A percentile compares a stretch with the other conserved stretches of the same genome.
Conservation (phyloP, 2,888 invertebrate genomes). For the Lymantria monacha region DNA sequence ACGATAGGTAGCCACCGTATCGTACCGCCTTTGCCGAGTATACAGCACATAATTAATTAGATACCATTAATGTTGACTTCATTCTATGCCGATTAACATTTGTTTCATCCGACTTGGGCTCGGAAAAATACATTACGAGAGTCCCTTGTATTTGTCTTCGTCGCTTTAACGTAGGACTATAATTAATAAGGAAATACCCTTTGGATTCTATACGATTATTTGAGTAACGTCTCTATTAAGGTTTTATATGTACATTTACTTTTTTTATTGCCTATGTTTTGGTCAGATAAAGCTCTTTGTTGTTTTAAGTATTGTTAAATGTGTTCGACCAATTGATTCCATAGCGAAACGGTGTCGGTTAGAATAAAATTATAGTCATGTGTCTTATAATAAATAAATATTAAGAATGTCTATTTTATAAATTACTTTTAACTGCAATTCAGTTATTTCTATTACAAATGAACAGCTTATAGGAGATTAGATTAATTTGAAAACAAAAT, state of each 20-base stretch:
- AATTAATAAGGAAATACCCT: conserved; percentile 80
- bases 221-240: conserved; percentile 46
- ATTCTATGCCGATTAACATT: conserved; percentile 81
- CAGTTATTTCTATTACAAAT: too few relatives aligned
- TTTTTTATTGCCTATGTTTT: conserved; percentile 21
- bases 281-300: conserved; percentile 19
- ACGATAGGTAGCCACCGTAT: conserved; percentile 19
- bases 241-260: conserved; percentile 41
- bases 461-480: too few relatives aligned
- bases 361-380: conserved; percentile 14
- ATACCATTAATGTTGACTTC: conserved; percentile 74
- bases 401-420: too few relatives aligned
- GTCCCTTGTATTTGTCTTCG: conserved; percentile 76
- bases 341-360: conserved; percentile 12
- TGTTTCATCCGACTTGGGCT: conserved; percentile 69
- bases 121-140: conserved; percentile 77
- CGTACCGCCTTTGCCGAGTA: conserved; percentile 34
- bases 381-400: neutral
- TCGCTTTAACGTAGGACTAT: conserved; percentile 70
- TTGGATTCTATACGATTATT: conserved; percentile 68
- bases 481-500: too few relatives aligned
- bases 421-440: too few relatives aligned
- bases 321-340: conserved; percentile 16
- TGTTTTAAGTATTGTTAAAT: conserved; percentile 15
- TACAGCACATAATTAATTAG: conserved; percentile 66